Conservation (phyloP, 1,140 invertebrate species). For the Metopolophium dirhodum region DNA sequence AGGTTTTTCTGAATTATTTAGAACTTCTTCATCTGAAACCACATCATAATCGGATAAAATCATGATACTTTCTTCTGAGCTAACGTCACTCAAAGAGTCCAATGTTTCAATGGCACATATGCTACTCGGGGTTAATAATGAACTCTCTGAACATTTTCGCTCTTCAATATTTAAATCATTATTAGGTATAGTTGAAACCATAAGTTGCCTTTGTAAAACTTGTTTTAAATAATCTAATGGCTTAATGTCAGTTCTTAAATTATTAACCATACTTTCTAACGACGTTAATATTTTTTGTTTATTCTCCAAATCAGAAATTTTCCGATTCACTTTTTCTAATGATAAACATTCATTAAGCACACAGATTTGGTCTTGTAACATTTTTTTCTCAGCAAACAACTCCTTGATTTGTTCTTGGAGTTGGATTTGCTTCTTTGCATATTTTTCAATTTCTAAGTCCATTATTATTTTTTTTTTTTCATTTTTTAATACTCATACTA, state of each 20-base stretch:
- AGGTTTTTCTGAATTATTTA: background rate
- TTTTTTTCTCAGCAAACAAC: conserved; percentile 34
- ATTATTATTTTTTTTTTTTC: background rate
- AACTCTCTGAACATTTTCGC: background rate
- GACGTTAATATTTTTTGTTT: conserved; percentile 33
- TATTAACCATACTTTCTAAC: conserved; percentile 19
- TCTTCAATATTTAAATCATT: background rate
- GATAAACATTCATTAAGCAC: conserved; percentile 46
- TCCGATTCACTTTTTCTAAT: conserved; percentile 40
- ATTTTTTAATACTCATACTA: background rate
- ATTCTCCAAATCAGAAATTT: conserved; percentile 49
- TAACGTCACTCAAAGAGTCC: conserved; percentile 19
- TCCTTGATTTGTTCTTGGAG: conserved; percentile 30
- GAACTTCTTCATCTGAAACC: background rate
- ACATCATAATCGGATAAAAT: conserved; percentile 45
- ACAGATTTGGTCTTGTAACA: conserved; percentile 1
- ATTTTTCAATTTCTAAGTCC: conserved; percentile 16
- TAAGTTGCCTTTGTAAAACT: background rate
- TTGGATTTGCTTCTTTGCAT: background rate
- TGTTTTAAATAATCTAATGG: conserved; percentile 53
- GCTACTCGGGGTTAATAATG: background rate
- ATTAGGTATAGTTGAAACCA: background rate
- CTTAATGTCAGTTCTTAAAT: conserved; percentile 34
- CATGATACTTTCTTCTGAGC: conserved; percentile 31
- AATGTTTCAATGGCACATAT: conserved; percentile 24